A percentile compares a stretch with the other conserved stretches of the same genome.
phyloP scores from a whole-genome alignment of 1,140 invertebrate species.

The Microvelia longipes region DNA sequence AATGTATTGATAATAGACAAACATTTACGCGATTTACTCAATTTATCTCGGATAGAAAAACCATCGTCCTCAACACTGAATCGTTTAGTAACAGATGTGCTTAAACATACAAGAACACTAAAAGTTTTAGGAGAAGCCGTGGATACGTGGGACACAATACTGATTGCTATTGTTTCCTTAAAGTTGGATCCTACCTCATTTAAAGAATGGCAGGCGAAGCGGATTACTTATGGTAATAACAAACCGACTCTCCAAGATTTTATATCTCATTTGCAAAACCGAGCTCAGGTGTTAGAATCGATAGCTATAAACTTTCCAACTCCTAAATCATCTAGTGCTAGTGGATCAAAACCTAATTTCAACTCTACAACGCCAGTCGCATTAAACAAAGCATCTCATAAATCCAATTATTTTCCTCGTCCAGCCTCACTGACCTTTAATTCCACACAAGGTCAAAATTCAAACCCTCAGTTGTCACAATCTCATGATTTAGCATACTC shows the following conservation, averaged over 20 bases:
- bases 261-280: neutral
- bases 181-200: neutral
- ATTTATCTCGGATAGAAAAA: neutral
- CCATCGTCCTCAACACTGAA: neutral
- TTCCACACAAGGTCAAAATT: neutral
- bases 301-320: neutral
- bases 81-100: neutral
- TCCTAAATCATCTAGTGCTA: neutral
- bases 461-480: neutral
- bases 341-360: neutral
- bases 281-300: neutral
- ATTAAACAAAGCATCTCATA: too few relatives aligned
- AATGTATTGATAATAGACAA: neutral
- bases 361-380: neutral
- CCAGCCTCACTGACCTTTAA: neutral
- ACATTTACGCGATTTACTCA: neutral
- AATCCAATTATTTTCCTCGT: neutral
- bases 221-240: neutral
- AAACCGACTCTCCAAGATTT: neutral
- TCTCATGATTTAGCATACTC: neutral
- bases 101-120: neutral
- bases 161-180: neutral
- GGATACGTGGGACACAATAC: neutral
- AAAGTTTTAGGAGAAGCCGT: neutral
- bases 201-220: neutral